Base-by-base conservation (phyloP, 1,140 invertebrate genomes). In the Ditylenchus dipsaci region DNA sequence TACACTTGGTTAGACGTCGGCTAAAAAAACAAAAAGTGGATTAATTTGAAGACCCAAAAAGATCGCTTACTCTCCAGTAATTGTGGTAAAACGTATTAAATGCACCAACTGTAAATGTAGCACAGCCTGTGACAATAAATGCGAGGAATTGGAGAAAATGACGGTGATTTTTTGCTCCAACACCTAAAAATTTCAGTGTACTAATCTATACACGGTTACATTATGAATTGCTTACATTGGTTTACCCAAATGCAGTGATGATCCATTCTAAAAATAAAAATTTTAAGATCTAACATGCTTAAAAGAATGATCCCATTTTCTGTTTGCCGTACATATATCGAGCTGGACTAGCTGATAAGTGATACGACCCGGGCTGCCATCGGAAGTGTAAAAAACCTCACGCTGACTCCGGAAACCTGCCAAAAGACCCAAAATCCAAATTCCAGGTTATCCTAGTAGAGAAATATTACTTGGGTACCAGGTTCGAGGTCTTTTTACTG, bases 161-260 rank as follows among this genome's bases (percentile, higher is more conserved):
- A 0, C 80, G 68, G 67, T 82, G 80, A 62, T 83, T 82, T 47
- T 76, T 61, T 13, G 77, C 82, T 30, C 80, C 80, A 47, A 82
- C 79, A 65, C 49, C 49, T 53, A 15, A 53, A 53, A 26, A 19
- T 8, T 19, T 21, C 3, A 53, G n/a, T 17, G 23, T 53, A 19
- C n/a, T 53, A 13, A 45, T 13, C n/a, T 45, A 53, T 17, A 53
- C 3, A 53, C n/a, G 3, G 23, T 21, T 53, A 53, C 33, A 3
- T 5, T 3, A 3, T 7, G 3, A 19, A 53, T 1, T 17, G 49
- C 3, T 53, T 53, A 53, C 80, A 82, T 61, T 78, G 76, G 47
- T 82, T 82, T 13, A 82, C 76, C 80, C 80, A 82, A 62, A 82
- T 77, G 56, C 80, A 82, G 58, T 82, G 80, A 60, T 82, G 80